phyloP scores from a whole-genome alignment of 30 jellyfish, hydroid and myxozoan genomes.

The Hydra vulgaris region DNA sequence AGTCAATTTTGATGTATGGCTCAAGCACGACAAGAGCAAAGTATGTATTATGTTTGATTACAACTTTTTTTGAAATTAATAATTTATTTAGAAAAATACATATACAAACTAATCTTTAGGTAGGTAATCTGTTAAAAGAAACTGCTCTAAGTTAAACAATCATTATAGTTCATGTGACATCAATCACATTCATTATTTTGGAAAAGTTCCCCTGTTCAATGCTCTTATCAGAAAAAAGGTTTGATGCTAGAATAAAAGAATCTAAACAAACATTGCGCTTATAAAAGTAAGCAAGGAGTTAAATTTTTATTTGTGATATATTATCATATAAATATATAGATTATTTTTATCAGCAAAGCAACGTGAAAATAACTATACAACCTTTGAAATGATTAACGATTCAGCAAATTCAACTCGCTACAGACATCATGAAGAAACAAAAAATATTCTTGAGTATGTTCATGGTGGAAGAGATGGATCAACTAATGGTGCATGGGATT shows the following conservation, averaged over 20 bases:
- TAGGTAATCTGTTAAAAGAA: not conserved
- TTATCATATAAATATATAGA: no score
- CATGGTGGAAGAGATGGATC: slow-evolving; percentile 2
- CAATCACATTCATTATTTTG: not conserved
- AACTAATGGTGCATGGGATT: slow-evolving; percentile 10
- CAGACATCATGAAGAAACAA: not conserved
- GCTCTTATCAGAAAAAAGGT: not conserved
- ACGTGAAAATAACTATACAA: not conserved
- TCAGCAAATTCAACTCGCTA: not conserved
- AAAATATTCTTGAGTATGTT: not conserved
- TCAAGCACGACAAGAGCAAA: not conserved
- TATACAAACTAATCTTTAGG: not conserved
- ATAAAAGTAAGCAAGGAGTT: not conserved
- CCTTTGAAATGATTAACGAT: not conserved
- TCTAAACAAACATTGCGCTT: not conserved
- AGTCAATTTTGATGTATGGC: not conserved
- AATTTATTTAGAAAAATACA: not conserved
- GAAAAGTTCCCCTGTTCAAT: not conserved
- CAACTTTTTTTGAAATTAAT: no score
- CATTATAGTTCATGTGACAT: not conserved
- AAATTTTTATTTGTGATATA: not conserved
- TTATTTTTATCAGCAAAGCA: not conserved
- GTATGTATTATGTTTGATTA: not conserved
- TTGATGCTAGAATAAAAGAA: not conserved
- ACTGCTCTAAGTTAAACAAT: not conserved